Conservation (phyloP, 1,140 invertebrate genomes). For the Diachasmimorpha longicaudata region DNA sequence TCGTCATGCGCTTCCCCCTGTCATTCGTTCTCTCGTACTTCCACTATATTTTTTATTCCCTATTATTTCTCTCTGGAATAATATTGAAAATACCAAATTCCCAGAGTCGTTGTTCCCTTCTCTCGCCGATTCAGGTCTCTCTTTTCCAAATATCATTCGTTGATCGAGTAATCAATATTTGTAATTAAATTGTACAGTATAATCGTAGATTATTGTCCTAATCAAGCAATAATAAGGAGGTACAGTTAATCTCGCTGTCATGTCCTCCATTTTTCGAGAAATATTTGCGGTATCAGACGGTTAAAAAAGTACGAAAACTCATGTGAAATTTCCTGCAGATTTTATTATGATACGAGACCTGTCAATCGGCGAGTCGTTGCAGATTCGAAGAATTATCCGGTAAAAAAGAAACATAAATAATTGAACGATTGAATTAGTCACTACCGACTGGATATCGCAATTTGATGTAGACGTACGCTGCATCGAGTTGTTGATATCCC, state of each 20-base stretch:
- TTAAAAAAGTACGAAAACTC: no score
- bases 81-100: not conserved
- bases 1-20: slow-evolving; percentile 24
- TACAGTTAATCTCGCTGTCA: not conserved
- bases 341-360: slow-evolving; percentile 12
- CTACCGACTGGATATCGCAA: slow-evolving; percentile 2
- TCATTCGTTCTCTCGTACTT: slow-evolving; percentile 13
- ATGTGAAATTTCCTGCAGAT: no score
- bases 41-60: slow-evolving; percentile 7
- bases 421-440: not conserved
- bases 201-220: not conserved
- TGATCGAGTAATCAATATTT: not conserved
- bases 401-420: not conserved
- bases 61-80: not conserved
- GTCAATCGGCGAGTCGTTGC: slow-evolving; percentile 13
- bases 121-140: slow-evolving; percentile 1
- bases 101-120: not conserved
- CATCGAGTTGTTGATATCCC: slow-evolving; percentile 14
- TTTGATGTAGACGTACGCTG: slow-evolving; percentile 55
- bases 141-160: not conserved
- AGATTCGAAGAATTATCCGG: slow-evolving; percentile 8
- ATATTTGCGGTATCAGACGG: no score
- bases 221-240: not conserved
- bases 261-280: not conserved
- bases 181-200: not conserved